Evolutionary conservation across 2,113 vertebrate genomes (phyloP).

Genomic region (Hylia prasina): DNA sequence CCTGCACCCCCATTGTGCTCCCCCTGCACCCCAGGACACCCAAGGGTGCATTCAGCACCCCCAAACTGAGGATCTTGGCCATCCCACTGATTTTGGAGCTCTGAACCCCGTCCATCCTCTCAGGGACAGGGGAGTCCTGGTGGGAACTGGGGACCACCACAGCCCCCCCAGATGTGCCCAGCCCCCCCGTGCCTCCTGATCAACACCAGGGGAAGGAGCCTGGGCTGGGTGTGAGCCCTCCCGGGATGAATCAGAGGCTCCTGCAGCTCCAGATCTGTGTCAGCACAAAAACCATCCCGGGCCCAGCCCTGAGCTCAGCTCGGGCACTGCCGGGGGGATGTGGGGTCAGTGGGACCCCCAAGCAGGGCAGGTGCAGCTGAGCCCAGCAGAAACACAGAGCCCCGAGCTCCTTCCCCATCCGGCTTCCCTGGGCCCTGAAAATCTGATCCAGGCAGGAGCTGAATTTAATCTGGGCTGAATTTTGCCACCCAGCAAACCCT

Average conservation of each 20-base stretch:
- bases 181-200: background rate
- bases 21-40: background rate
- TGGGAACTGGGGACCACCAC: fast-evolving
- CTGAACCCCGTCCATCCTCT: background rate
- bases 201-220: background rate
- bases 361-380: too few species aligned
- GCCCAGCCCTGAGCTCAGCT: background rate
- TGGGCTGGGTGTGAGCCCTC: slow-evolving; percentile 3
- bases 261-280: background rate
- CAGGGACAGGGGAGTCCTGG: background rate
- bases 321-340: fast-evolving
- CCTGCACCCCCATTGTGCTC: background rate
- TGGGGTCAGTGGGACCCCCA: background rate
- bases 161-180: background rate
- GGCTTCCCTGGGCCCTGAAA: fast-evolving
- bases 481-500: background rate
- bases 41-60: background rate
- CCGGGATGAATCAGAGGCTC: slow-evolving; percentile 20
- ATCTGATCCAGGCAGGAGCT: fast-evolving
- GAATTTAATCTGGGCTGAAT: background rate
- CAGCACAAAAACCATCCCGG: background rate
- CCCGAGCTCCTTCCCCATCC: background rate
- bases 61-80: background rate
- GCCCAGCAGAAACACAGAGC: background rate
- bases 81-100: background rate